Base-by-base conservation (phyloP, 92 coral and sea anemone genomes). In the Palythoa grandis region DNA sequence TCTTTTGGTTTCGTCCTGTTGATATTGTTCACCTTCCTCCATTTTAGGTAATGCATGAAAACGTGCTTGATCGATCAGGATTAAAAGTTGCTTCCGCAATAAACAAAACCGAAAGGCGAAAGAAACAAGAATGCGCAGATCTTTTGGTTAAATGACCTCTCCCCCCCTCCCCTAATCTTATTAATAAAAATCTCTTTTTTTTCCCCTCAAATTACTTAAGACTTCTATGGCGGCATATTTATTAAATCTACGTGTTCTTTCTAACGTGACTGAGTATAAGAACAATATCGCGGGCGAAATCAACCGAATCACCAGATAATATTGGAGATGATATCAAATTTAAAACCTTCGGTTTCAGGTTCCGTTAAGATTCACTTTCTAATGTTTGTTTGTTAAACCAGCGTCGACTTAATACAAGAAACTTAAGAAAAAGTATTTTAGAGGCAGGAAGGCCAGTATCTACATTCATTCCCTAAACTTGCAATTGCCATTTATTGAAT, bases 101-200 rank as follows among this genome's bases (percentile, higher is more conserved):
- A 12, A 35, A 11, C 77, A 35, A 72, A 72, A 72, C 77, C 39
- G 12, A 72, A 23, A 38, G 77, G 25, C 39, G 12, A 72, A 23
- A 38, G 77, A 52, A 72, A 72, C 77, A 23, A 8, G 17, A 72
- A 66, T 22, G 11, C 71, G 71, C 71, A 66, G 35, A 66, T 66
- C 71, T 22, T 19, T 10, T 2, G 20, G 71, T 29, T 15, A 66
- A 66, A 66, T 15, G 9, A 15, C 12, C 19, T 22, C 17, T 22
- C 17, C 71, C 71, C 17, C 6, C 17, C 71, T 66, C 17, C 17
- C 17, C 71, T 15, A 66, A 1, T 20, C 20, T 66, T 66, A 29
- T 29, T 29, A 29, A 29, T 66, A 22, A 1, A 22, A 15, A 66
- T 2, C 5, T 5, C 35, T 5, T n/a, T 66, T 22, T 66, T n/a